These are phyloP conservation scores for Scomberomorus guttatus DNA, from an alignment of 2,797 vertebrate species.

Conservation along the genomic window DNA sequence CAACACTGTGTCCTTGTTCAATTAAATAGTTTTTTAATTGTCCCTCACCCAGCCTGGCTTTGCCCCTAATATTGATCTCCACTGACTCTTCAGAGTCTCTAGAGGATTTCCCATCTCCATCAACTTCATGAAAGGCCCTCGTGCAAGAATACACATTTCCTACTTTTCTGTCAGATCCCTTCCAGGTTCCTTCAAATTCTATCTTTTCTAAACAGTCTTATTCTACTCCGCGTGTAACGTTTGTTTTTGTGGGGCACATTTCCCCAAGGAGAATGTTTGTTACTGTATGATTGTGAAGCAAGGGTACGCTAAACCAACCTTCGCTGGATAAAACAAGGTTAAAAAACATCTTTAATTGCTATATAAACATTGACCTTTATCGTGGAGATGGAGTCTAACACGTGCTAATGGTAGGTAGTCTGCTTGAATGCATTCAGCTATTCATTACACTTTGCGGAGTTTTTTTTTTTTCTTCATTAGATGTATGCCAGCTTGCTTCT, in stretches of 20 bases:
- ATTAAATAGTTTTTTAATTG: conserved; percentile 22
- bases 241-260: conserved; percentile 29
- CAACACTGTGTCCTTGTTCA: not conserved
- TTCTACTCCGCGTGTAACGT: conserved; percentile 18
- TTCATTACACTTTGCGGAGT: conserved; percentile 29
- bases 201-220: conserved; percentile 19
- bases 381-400: conserved; percentile 42
- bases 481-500: conserved; percentile 38
- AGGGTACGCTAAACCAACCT: conserved; percentile 45
- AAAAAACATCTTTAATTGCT: conserved; percentile 72
- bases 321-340: conserved; percentile 61
- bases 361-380: conserved; percentile 70
- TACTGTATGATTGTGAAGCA: conserved; percentile 36
- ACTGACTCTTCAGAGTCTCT: conserved; percentile 8
- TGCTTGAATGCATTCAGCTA: conserved; percentile 30
- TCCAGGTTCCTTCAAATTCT: conserved; percentile 13
- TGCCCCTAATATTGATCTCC: conserved; percentile 11
- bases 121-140: conserved; percentile 30
- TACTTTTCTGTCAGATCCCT: conserved; percentile 22
- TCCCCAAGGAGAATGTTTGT: conserved; percentile 44
- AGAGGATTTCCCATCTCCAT: conserved; percentile 9
- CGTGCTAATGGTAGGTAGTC: conserved; percentile 44
- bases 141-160: conserved; percentile 18
- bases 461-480: conserved; percentile 22
- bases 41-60: conserved; percentile 1